Evolutionary conservation across 2,113 vertebrate species (phyloP).

Genomic region (Brachyistius frenatus): DNA sequence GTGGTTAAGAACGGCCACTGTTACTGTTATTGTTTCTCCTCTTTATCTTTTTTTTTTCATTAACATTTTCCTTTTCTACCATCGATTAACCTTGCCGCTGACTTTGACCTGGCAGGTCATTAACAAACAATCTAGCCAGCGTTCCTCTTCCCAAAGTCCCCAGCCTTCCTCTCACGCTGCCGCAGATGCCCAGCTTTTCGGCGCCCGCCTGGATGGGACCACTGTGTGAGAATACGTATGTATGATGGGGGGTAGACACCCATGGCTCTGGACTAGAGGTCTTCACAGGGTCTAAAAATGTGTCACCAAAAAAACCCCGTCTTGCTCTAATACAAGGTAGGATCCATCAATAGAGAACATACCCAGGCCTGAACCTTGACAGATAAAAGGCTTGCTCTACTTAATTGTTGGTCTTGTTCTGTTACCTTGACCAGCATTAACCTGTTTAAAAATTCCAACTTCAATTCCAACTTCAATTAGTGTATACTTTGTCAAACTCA

Average conservation of each 20-base stretch:
- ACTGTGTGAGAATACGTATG: slow-evolving; percentile 96
- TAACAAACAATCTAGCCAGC: slow-evolving; percentile 97
- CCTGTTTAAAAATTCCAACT: no score
- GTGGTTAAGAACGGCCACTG: not conserved
- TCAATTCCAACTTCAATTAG: no score
- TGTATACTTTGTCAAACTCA: no score
- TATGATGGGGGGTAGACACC: slow-evolving; percentile 77
- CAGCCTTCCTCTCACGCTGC: slow-evolving; percentile 95
- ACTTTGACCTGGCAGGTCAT: slow-evolving; percentile 90
- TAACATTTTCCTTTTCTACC: not conserved
- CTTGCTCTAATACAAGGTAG: no score
- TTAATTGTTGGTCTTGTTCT: no score
- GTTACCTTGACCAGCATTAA: no score
- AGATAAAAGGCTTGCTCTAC: no score
- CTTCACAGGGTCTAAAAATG: not conserved
- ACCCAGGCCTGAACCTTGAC: no score
- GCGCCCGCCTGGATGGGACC: slow-evolving; percentile 95
- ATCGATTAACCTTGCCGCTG: not conserved
- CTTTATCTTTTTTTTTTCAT: slow-evolving; percentile 22
- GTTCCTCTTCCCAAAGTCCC: slow-evolving; percentile 98
- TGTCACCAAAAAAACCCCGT: not conserved
- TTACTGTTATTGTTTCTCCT: slow-evolving; percentile 20
- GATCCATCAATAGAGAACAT: no score
- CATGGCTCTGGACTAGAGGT: slow-evolving; percentile 35
- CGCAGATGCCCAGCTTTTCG: slow-evolving; percentile 96